Conservation (phyloP, 2,797 vertebrate genomes). For the Sebastolobus altivelis region DNA sequence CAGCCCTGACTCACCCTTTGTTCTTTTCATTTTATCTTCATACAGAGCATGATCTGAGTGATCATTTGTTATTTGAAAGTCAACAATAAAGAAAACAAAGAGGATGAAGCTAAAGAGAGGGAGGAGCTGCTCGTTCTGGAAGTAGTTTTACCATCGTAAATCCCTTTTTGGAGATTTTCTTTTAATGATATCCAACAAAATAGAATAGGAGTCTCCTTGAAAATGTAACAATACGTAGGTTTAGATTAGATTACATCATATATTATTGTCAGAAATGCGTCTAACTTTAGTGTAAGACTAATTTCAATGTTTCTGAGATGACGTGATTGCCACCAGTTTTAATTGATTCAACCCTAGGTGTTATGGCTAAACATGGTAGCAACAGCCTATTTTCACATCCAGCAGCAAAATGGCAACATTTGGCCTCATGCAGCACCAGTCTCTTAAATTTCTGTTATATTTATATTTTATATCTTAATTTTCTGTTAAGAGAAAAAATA, state of each 20-base stretch:
- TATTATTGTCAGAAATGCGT: neutral
- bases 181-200: neutral
- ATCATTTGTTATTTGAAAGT: conserved; percentile 43
- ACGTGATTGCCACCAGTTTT: neutral
- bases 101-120: neutral
- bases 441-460: too few relatives aligned
- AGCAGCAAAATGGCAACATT: neutral
- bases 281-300: neutral
- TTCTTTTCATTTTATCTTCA: conserved; percentile 51
- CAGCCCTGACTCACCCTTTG: conserved; percentile 54
- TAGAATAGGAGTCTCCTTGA: neutral
- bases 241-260: neutral
- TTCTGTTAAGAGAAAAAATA: too few relatives aligned
- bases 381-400: neutral
- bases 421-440: too few relatives aligned
- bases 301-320: neutral
- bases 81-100: conserved; percentile 22
- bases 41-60: neutral
- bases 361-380: neutral
- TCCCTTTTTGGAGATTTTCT: neutral
- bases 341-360: neutral
- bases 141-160: neutral
- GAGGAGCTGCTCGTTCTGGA: neutral
- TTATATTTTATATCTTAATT: too few relatives aligned
- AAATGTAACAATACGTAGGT: neutral